phyloP scores from a whole-genome alignment of 1,140 invertebrate genomes.

The Melipona quadrifasciata region DNA sequence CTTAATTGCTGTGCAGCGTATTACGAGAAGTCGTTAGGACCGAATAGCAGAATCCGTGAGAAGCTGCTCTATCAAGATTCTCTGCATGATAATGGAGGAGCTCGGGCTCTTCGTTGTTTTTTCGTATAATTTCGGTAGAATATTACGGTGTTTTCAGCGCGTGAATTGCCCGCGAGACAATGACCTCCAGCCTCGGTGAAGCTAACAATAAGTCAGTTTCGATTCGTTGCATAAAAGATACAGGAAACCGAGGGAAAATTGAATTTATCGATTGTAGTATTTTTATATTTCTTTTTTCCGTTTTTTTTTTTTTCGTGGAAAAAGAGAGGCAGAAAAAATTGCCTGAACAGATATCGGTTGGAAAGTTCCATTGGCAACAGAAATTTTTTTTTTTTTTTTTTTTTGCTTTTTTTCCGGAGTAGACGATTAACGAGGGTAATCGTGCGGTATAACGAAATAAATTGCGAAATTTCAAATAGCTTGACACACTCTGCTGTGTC shows the following conservation, averaged over 20 bases:
- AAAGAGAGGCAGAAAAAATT: neutral
- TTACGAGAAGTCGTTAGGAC: conserved; percentile 62
- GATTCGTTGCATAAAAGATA: neutral
- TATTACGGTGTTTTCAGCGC: conserved; percentile 56
- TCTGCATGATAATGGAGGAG: conserved; percentile 53
- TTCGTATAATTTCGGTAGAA: conserved; percentile 34
- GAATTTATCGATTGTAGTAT: neutral
- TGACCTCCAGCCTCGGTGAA: neutral
- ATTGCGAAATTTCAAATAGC: neutral
- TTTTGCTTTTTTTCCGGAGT: no score
- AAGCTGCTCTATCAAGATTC: conserved; percentile 26
- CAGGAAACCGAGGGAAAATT: neutral
- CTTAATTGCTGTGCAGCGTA: conserved; percentile 64
- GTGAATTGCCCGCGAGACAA: neutral
- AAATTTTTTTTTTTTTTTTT: neutral
- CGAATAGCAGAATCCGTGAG: conserved; percentile 51
- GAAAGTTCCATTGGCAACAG: neutral
- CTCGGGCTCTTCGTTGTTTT: conserved; percentile 17
- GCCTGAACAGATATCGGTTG: neutral
- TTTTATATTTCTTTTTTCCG: neutral
- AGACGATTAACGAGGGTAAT: neutral
- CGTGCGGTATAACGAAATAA: neutral
- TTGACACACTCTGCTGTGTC: neutral
- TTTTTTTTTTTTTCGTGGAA: no score
- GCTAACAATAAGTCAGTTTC: no score